Evolutionary conservation across 2,888 invertebrate genomes (phyloP).

Genomic region (Eubasilissa splendida): DNA sequence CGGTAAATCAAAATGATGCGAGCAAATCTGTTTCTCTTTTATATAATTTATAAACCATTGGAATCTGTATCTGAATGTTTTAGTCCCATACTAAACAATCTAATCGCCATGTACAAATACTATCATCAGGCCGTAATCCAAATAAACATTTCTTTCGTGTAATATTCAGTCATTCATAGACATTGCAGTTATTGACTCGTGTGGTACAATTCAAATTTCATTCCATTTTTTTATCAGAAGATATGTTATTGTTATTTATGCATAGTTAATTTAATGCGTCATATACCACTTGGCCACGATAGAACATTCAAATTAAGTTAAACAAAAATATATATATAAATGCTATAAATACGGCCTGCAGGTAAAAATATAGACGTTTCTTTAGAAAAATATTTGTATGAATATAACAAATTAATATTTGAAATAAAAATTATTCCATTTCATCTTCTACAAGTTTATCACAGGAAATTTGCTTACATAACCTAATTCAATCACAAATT

Average conservation of each 20-base stretch:
- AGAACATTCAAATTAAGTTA: not conserved
- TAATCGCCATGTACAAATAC: slow-evolving; percentile 35
- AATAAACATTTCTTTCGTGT: not conserved
- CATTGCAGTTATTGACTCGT: too few relatives aligned
- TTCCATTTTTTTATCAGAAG: not conserved
- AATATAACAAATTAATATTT: slow-evolving; percentile 5
- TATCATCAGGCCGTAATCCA: not conserved
- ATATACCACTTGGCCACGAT: not conserved
- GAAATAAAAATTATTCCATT: slow-evolving; percentile 11
- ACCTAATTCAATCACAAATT: slow-evolving; percentile 54
- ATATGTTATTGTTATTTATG: slow-evolving; percentile 8
- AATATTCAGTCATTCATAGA: not conserved
- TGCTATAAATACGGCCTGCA: slow-evolving; percentile 21
- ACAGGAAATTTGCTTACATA: slow-evolving; percentile 55
- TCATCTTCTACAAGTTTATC: slow-evolving; percentile 48
- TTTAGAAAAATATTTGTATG: slow-evolving; percentile 28
- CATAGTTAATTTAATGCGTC: slow-evolving; percentile 1
- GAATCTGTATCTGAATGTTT: slow-evolving; percentile 52
- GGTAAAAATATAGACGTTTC: slow-evolving; percentile 20
- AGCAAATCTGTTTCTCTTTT: slow-evolving; percentile 30
- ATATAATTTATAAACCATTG: slow-evolving; percentile 48
- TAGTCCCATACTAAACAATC: slow-evolving; percentile 41
- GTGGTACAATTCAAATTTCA: too few relatives aligned
- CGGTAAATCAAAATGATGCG: slow-evolving; percentile 19
- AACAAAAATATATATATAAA: slow-evolving; percentile 13